A percentile compares a stretch with the other conserved stretches of the same genome.
Conservation (phyloP, 64 coral and sea anemone genomes). For the Catalaphyllia jardinei region DNA sequence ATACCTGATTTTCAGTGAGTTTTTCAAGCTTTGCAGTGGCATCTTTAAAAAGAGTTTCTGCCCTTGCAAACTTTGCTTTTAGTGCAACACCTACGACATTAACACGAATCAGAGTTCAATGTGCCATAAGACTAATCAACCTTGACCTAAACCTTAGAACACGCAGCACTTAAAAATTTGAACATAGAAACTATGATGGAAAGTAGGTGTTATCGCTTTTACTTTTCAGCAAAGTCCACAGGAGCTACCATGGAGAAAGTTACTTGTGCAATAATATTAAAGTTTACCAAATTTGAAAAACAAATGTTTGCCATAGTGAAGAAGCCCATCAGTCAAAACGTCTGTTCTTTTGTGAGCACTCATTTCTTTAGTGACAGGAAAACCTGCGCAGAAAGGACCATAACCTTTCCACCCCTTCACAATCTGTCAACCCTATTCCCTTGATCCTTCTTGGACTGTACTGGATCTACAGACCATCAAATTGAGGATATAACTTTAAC, state of each 20-base stretch:
- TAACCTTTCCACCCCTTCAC: conserved; percentile 76
- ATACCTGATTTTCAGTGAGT: too few species aligned
- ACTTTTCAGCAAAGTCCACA: too few species aligned
- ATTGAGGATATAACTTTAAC: neutral
- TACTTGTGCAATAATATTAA: neutral
- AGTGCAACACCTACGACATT: conserved; percentile 36
- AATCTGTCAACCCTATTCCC: conserved; percentile 66
- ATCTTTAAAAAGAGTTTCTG: neutral
- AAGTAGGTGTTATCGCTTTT: neutral
- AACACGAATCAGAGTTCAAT: neutral
- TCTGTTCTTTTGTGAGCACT: conserved; percentile 58
- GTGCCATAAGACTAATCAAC: neutral
- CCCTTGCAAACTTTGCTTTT: conserved; percentile 46
- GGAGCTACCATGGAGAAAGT: neutral
- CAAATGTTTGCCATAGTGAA: conserved; percentile 71
- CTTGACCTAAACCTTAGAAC: too few species aligned
- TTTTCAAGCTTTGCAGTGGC: too few species aligned
- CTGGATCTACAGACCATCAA: conserved; percentile 36
- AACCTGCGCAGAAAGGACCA: conserved; percentile 69
- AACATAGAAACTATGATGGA: neutral
- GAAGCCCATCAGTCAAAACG: conserved; percentile 72
- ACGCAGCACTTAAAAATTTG: neutral
- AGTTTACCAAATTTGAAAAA: conserved; percentile 59
- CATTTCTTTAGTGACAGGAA: conserved; percentile 81
- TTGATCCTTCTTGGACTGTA: conserved; percentile 67